These are phyloP conservation scores for Callopanchax toddi DNA, from an alignment of 2,113 vertebrate species.

Conservation along the genomic window DNA sequence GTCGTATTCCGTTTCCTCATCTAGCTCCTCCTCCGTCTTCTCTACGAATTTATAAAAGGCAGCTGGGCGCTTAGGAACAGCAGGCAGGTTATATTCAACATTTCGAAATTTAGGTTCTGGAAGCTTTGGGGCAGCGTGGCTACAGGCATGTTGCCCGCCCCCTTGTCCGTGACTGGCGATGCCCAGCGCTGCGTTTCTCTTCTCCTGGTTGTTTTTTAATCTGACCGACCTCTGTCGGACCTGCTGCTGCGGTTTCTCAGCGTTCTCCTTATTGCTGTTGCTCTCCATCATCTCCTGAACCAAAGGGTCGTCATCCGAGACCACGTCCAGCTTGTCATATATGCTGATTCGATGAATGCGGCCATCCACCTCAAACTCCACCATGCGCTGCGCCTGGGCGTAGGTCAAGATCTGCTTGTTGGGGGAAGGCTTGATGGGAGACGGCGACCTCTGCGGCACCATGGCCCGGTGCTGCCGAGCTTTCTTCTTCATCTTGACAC, in stretches of 20 bases:
- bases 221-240: conserved; percentile 86
- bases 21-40: conserved; percentile 93
- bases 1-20: conserved; percentile 97
- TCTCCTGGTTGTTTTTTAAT: conserved; percentile 89
- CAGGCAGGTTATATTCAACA: conserved; percentile 94
- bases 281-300: conserved; percentile 96
- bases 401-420: conserved; percentile 94
- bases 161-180: conserved; percentile 75
- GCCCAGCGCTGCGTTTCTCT: conserved; percentile 85
- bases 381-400: conserved; percentile 96
- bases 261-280: conserved; percentile 97
- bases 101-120: conserved; percentile 90
- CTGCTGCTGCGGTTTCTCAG: conserved; percentile 85
- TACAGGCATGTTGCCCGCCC: conserved; percentile 60
- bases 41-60: conserved; percentile 90
- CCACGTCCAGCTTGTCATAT: conserved; percentile 90
- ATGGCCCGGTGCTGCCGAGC: conserved; percentile 89
- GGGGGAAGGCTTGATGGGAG: conserved; percentile 92
- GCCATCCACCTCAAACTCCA: conserved; percentile 95
- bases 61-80: conserved; percentile 85
- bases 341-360: conserved; percentile 93
- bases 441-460: conserved; percentile 87
- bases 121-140: conserved; percentile 76
- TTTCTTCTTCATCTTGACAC: conserved; percentile 92
- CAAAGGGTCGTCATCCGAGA: conserved; percentile 91